phyloP scores from a whole-genome alignment of 1,140 invertebrate genomes.

The Eciton burchellii region DNA sequence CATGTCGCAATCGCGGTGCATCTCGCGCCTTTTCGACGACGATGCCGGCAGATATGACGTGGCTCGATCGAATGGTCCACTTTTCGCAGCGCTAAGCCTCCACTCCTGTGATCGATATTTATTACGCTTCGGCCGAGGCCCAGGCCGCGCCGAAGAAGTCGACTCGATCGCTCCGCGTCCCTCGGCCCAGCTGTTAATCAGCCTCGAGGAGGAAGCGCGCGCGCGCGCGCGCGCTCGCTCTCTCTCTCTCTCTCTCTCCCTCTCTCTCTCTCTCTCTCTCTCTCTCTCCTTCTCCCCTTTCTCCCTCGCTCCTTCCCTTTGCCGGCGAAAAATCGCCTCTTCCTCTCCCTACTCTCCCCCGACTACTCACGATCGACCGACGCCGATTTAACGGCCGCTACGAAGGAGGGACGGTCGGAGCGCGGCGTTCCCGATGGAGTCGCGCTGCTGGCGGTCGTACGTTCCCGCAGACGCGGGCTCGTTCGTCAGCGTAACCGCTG shows the following conservation, averaged over 20 bases:
- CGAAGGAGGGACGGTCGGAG: constrained; percentile 45
- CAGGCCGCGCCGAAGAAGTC: constrained; percentile 41
- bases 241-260: neutral
- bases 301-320: constrained; percentile 37
- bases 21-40: constrained; percentile 42
- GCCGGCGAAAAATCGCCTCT: constrained; percentile 56
- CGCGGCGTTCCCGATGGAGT: constrained; percentile 62
- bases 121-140: constrained; percentile 41
- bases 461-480: constrained; percentile 20
- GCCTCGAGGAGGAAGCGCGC: constrained; percentile 14
- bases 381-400: constrained; percentile 55
- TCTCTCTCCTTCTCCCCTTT: constrained; percentile 49
- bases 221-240: too few relatives aligned
- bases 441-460: constrained; percentile 28
- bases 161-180: constrained; percentile 33
- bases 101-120: constrained; percentile 66
- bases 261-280: neutral
- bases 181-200: constrained; percentile 37
- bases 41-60: constrained; percentile 57
- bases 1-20: constrained; percentile 3
- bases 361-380: constrained; percentile 56
- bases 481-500: neutral
- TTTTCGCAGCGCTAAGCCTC: constrained; percentile 68
- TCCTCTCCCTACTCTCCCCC: constrained; percentile 49
- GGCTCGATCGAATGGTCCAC: constrained; percentile 66